Evolutionary conservation across 2,888 invertebrate genomes (phyloP), one percentile per base, ranked within the genome.

Genomic region (Octodonta nipae): DNA sequence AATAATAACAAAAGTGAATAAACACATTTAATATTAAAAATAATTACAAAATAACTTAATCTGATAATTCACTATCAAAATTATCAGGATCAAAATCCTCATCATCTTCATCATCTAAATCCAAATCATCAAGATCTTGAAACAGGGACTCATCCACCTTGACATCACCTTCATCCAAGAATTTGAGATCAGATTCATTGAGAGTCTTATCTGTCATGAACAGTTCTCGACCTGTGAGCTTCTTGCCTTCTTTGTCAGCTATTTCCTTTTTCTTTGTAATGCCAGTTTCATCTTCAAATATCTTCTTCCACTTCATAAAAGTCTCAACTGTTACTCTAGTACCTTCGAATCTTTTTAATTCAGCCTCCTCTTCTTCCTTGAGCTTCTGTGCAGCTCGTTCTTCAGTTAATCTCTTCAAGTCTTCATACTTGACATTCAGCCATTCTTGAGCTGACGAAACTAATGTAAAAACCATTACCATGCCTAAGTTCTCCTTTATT

Each of bases 391-490:
- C 71, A 8, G 73, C 68, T 45, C 67, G 73, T 53, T 83, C 82
- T 51, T 85, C 81, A 49, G 73, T 67, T 32, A 70, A 67, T 43
- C 75, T 74, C 50, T 81, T 81, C 27, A 78, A 68, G 17, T 71
- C 70, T 55, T 92, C 92, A 74, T 83, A 85, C 48, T 79, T 77
- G 30, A 74, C 73, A 61, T 87, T 88, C 2, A 95, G 66, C 83
- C 88, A 88, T 60, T 95, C 93, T 55, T 91, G 87, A 3, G 88
- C 84, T 13, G 85, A 78, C 22, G 91, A 88, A 6, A 95, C 92
- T 48, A 96, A 61, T 13, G 91, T 91, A 58, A 95, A 96, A 25
- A 95, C 76, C 92, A 96, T 93, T 20, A 89, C 95, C 84, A 89
- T 93, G 2, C 96, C 96, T 32, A 95, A 55, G 64, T 91, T 93